These are phyloP conservation scores for Crotalus viridis DNA, from an alignment of 2,113 vertebrate species.

Conservation along the genomic window DNA sequence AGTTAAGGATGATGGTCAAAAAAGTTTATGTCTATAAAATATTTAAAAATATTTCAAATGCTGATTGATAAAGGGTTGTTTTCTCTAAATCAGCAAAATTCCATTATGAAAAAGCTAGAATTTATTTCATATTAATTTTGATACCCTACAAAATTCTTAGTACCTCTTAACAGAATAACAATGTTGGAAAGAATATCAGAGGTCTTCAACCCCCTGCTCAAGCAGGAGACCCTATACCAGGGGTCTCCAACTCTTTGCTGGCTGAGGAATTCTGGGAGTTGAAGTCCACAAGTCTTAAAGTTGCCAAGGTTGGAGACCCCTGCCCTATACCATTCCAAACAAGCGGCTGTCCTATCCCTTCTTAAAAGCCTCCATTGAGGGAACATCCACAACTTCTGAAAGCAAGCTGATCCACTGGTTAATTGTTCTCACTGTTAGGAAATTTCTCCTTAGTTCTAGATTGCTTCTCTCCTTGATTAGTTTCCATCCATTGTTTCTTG, in stretches of 20 bases:
- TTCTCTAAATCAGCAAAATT: conserved; percentile 48
- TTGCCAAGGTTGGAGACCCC: too few relatives aligned
- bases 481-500: conserved; percentile 1
- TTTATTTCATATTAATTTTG: conserved; percentile 8
- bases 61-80: conserved; percentile 27
- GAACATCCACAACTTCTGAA: not conserved
- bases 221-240: not conserved
- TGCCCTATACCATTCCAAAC: not conserved
- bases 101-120: conserved; percentile 18
- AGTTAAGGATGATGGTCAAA: conserved; percentile 34
- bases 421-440: not conserved
- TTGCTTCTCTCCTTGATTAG: conserved; percentile 14
- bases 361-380: not conserved
- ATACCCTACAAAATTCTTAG: conserved; percentile 26
- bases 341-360: too few relatives aligned
- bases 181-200: not conserved
- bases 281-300: too few relatives aligned
- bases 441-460: not conserved
- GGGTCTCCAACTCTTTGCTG: too few relatives aligned
- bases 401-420: not conserved
- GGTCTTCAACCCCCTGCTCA: not conserved
- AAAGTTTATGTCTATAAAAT: not conserved
- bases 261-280: too few relatives aligned
- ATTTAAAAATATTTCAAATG: conserved; percentile 35
- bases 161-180: not conserved